A percentile compares a stretch with the other conserved stretches of the same genome.
These are phyloP conservation scores for Lepus townsendii DNA, from an alignment of 2,797 vertebrate genomes.

Conservation along the genomic window DNA sequence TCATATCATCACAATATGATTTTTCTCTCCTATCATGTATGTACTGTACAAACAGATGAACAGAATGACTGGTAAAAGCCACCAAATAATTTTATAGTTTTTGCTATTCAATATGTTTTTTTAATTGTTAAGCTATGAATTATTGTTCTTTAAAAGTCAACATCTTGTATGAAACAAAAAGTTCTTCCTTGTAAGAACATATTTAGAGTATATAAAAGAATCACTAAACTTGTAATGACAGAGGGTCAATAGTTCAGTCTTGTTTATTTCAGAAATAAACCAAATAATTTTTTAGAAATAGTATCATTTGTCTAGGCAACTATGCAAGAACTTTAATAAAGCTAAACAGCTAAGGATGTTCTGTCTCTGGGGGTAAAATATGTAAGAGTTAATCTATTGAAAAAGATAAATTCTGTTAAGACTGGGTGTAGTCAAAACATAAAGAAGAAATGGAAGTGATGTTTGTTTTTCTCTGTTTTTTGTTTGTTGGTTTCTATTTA, in stretches of 20 bases:
- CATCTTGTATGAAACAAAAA: not conserved
- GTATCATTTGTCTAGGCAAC: slow-evolving; percentile 31
- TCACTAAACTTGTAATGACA: not conserved
- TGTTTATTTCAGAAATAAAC: slow-evolving; percentile 36
- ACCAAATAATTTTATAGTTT: not conserved
- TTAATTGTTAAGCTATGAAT: not conserved
- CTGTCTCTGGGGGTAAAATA: not conserved
- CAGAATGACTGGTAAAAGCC: slow-evolving; percentile 32
- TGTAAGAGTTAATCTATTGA: slow-evolving; percentile 41
- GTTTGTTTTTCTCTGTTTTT: not conserved
- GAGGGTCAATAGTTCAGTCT: slow-evolving; percentile 54
- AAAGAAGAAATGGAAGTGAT: slow-evolving; percentile 48
- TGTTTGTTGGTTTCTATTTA: slow-evolving; percentile 55
- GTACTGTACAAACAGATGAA: not conserved
- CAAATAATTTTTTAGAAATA: not conserved
- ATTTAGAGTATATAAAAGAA: not conserved
- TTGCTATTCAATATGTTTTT: not conserved
- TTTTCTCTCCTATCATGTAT: not conserved
- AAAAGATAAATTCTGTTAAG: not conserved
- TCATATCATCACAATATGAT: not conserved
- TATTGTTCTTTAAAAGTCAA: slow-evolving; percentile 32
- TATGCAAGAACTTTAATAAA: slow-evolving; percentile 47
- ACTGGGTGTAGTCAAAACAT: slow-evolving; percentile 18
- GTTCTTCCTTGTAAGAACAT: not conserved
- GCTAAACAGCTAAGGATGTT: not conserved